Evolutionary conservation across 1,140 invertebrate species (phyloP).

Genomic region (Atta cephalotes): DNA sequence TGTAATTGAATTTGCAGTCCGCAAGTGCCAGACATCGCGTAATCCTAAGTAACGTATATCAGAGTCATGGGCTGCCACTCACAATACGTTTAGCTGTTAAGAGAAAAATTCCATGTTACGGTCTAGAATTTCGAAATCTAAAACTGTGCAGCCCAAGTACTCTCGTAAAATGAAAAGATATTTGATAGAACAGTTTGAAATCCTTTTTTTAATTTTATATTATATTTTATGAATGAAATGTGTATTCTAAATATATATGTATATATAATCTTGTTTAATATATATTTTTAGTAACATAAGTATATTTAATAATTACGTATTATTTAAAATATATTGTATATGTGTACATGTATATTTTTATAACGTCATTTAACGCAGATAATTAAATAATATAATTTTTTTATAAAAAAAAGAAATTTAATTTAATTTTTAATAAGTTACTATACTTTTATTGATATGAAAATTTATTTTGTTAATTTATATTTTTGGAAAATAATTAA

Average conservation of each 20-base stretch:
- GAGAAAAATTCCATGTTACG: not conserved
- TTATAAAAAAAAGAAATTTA: no score
- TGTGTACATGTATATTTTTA: no score
- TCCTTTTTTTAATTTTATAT: not conserved
- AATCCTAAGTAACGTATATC: conserved; percentile 58
- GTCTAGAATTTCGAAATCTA: not conserved
- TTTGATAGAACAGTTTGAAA: not conserved
- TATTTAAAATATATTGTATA: not conserved
- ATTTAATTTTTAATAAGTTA: no score
- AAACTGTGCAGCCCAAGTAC: not conserved
- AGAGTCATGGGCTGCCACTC: conserved; percentile 15
- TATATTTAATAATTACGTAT: not conserved
- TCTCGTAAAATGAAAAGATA: not conserved
- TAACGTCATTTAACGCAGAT: no score
- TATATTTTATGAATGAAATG: not conserved
- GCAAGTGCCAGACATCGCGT: conserved; percentile 60
- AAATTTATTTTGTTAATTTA: no score
- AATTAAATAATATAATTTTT: no score
- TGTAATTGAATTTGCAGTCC: conserved; percentile 69
- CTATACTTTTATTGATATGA: no score
- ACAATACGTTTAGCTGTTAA: conserved; percentile 13
- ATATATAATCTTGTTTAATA: not conserved
- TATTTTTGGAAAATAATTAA: no score
- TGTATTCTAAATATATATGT: not conserved
- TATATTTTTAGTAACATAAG: not conserved